Conservation (phyloP, 2,113 vertebrate genomes). For the Zapus hudsonius region DNA sequence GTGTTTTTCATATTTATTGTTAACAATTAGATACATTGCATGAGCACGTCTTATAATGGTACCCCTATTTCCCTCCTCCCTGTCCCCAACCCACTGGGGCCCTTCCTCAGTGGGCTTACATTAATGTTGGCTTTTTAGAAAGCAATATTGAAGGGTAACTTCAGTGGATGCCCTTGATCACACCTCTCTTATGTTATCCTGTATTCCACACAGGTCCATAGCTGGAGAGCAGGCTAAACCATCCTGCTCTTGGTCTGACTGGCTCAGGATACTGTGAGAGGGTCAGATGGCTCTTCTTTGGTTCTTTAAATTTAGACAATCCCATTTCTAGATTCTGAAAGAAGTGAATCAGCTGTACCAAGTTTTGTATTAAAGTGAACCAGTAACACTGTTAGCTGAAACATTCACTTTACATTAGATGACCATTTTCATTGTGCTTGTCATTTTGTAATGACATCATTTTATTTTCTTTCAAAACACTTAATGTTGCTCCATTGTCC, state of each 20-base stretch:
- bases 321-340: slow-evolving; percentile 26
- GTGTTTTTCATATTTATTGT: too few species aligned
- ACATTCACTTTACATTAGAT: background rate
- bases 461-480: background rate
- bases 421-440: background rate
- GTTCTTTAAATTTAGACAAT: slow-evolving; percentile 9
- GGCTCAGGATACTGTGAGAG: background rate
- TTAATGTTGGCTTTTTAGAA: slow-evolving; percentile 4
- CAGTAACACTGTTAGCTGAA: background rate
- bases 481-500: background rate
- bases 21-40: too few species aligned
- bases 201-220: background rate
- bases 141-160: slow-evolving; percentile 10
- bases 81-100: too few species aligned
- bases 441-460: background rate
- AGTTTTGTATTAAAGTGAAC: slow-evolving; percentile 23
- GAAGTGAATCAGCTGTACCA: slow-evolving; percentile 21
- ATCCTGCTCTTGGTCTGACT: background rate
- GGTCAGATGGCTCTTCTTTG: slow-evolving; percentile 31
- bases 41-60: too few species aligned
- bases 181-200: background rate
- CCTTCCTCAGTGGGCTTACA: too few species aligned
- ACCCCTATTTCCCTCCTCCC: too few species aligned
- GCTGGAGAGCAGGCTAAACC: background rate
- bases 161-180: background rate